phyloP scores from a whole-genome alignment of 2,797 vertebrate genomes.

The Sebastes alutus region DNA sequence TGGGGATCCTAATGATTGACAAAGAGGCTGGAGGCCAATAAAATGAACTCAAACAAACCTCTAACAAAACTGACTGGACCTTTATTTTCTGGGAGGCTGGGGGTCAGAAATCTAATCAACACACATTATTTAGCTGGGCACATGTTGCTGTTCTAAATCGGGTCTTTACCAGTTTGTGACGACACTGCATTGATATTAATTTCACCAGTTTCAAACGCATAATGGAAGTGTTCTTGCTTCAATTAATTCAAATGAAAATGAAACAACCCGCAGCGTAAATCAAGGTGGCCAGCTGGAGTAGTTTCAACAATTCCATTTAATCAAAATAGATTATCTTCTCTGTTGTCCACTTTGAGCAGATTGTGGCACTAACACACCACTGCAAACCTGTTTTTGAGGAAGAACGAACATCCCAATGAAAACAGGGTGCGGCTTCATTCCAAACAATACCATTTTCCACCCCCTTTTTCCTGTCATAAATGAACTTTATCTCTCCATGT shows the following conservation, averaged over 20 bases:
- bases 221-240: too few species aligned
- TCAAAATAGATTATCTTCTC: neutral
- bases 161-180: neutral
- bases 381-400: neutral
- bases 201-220: neutral
- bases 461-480: neutral
- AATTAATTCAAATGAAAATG: neutral
- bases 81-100: neutral
- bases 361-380: neutral
- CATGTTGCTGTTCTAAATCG: neutral
- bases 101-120: neutral
- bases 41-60: conserved; percentile 16
- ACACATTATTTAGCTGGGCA: neutral
- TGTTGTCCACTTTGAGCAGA: neutral
- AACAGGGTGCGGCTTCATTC: neutral
- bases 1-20: neutral
- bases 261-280: neutral
- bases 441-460: neutral
- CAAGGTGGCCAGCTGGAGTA: neutral
- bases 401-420: neutral
- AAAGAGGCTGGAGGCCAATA: neutral
- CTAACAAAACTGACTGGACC: neutral
- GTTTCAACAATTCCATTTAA: neutral
- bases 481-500: neutral
- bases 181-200: neutral